phyloP scores from a whole-genome alignment of 2,888 invertebrate species.

The Stegana nigrithorax region DNA sequence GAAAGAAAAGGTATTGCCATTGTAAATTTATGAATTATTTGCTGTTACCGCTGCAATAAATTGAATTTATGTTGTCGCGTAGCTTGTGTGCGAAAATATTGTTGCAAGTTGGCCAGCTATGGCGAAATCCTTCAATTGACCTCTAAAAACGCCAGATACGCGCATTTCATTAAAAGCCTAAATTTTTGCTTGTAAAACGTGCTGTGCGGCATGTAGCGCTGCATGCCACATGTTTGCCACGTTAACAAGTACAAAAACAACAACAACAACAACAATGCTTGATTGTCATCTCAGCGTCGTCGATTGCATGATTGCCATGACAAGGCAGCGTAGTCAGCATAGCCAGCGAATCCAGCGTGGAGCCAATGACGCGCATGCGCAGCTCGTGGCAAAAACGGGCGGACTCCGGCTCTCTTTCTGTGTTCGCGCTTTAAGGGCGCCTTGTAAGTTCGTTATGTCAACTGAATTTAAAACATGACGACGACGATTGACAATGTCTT shows the following conservation, averaged over 20 bases:
- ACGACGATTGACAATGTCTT: slow-evolving; percentile 54
- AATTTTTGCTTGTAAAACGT: too few relatives aligned
- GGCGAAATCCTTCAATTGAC: too few relatives aligned
- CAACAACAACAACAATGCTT: not conserved
- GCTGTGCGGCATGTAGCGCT: not conserved
- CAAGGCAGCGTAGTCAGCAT: not conserved
- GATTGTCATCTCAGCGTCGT: too few relatives aligned
- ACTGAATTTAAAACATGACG: slow-evolving; percentile 52
- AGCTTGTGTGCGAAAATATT: not conserved
- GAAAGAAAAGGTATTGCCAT: not conserved
- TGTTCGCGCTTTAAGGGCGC: not conserved
- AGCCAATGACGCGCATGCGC: not conserved
- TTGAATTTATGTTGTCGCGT: not conserved
- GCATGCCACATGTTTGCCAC: too few relatives aligned
- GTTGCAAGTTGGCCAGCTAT: not conserved
- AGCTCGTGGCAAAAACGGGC: slow-evolving; percentile 13
- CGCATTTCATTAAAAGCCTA: not conserved
- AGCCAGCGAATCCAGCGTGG: not conserved
- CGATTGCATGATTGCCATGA: not conserved
- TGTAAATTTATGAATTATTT: slow-evolving; percentile 7
- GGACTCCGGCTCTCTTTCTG: not conserved
- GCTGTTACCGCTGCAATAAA: not conserved
- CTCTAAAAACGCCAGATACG: not conserved
- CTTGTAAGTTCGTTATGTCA: slow-evolving; percentile 54
- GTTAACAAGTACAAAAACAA: not conserved